Evolutionary conservation across 2,113 vertebrate genomes (phyloP).

Genomic region (Athene noctua): DNA sequence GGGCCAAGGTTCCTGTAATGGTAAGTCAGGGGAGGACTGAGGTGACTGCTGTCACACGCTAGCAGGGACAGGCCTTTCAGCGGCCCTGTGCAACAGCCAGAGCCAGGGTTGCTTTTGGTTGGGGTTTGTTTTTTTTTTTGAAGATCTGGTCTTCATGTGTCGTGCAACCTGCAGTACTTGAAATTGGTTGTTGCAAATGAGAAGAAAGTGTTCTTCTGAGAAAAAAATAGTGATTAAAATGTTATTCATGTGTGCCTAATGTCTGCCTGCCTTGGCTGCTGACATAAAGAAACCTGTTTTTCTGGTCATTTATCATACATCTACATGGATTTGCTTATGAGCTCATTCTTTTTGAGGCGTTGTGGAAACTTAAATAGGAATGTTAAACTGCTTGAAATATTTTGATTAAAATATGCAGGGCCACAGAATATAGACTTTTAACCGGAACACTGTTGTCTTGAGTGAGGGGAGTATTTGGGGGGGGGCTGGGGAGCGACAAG

Average conservation of each 20-base stretch:
- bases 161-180: conserved; percentile 49
- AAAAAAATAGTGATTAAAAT: conserved; percentile 51
- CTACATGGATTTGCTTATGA: conserved; percentile 73
- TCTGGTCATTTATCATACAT: conserved; percentile 74
- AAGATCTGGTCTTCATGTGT: neutral
- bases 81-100: neutral
- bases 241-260: conserved; percentile 51
- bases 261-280: conserved; percentile 57
- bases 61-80: neutral
- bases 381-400: conserved; percentile 75
- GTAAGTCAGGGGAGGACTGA: neutral
- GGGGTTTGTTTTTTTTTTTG: neutral
- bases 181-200: conserved; percentile 48
- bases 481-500: neutral
- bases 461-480: neutral
- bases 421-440: conserved; percentile 31
- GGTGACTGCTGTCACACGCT: neutral
- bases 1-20: neutral
- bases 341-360: conserved; percentile 61
- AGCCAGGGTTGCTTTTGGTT: neutral
- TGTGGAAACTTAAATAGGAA: conserved; percentile 70
- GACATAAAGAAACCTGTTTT: conserved; percentile 73
- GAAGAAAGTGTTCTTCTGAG: conserved; percentile 52
- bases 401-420: conserved; percentile 69
- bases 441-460: conserved; percentile 27